Base-by-base conservation (phyloP, 2,113 vertebrate genomes). In the Zosterops japonicus region DNA sequence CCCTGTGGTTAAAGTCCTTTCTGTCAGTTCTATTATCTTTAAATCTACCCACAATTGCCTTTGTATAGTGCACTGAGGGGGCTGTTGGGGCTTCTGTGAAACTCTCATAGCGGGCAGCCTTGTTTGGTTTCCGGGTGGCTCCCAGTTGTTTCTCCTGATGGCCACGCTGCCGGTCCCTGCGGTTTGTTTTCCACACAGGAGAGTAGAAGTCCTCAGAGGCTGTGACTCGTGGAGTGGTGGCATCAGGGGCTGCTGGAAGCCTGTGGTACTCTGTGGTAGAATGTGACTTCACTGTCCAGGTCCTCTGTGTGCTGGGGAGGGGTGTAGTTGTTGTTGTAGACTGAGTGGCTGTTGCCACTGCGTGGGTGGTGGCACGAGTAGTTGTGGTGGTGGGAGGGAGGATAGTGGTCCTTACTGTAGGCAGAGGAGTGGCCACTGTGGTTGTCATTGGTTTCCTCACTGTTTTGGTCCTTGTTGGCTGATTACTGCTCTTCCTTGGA, bases 1-100 rank as follows among this genome's bases (percentile, higher is more conserved):
- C 97, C 79, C 97, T 98, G 25, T 94, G 97, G 79, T 93, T 93
- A 16, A 98, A 96, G 41, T 97, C 97, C 60, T 98, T 98, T 85
- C 98, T 98, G 95, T 99, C 98, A 1, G 98, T 99, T 86, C 95
- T 98, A 83, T 99, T 99, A 87, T 99, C 99, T 91, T 98, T 98
- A 91, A 98, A 97, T 52, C 97, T 97, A 33, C 97, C 97, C 4
- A 91, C 6, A 21, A 86, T 95, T 93, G 93, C 95, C 87, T 97
- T 97, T 5, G 97, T 97, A 14, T 97, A 95, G 60, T 84, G 93
- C 80, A 97, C 97, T 1, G 97, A 83, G 39, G 90, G 22, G n/a
- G 97, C 87, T 36, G 97, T 97, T 67, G 98, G 96, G 68, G 52
- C 79, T 16, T 87, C 93, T 7, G 96, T 97, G 95, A 93, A 81